These are phyloP conservation scores for Cuculus canorus DNA, from an alignment of 2,797 vertebrate genomes.

Conservation along the genomic window DNA sequence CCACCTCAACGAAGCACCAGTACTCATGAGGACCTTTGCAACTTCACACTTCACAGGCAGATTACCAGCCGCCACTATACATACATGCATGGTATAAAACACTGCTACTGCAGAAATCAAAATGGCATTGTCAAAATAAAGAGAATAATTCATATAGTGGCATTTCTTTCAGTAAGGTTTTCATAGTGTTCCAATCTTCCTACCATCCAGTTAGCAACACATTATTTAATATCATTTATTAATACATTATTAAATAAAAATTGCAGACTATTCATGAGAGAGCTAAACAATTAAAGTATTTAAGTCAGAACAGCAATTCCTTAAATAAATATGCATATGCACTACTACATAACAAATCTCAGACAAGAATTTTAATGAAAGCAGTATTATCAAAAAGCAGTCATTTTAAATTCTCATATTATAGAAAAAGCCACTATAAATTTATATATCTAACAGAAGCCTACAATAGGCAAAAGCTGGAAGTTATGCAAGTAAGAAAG, in stretches of 20 bases:
- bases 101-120: neutral
- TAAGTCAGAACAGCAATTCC: neutral
- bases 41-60: neutral
- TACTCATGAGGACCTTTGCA: neutral
- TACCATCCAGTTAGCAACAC: neutral
- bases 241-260: neutral
- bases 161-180: neutral
- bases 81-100: accelerated
- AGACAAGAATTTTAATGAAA: neutral
- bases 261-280: neutral
- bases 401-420: neutral
- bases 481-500: neutral
- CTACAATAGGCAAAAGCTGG: accelerated
- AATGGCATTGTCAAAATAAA: neutral
- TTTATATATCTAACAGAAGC: neutral
- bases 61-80: neutral
- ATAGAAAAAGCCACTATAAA: neutral
- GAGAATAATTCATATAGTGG: neutral
- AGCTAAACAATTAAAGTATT: neutral
- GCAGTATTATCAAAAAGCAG: neutral
- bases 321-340: neutral
- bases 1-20: neutral
- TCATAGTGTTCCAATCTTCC: neutral
- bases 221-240: neutral
- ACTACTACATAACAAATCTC: neutral